Evolutionary conservation across 2,113 vertebrate genomes (phyloP), one percentile per base, ranked within the genome.

Genomic region (Heptranchias perlo): DNA sequence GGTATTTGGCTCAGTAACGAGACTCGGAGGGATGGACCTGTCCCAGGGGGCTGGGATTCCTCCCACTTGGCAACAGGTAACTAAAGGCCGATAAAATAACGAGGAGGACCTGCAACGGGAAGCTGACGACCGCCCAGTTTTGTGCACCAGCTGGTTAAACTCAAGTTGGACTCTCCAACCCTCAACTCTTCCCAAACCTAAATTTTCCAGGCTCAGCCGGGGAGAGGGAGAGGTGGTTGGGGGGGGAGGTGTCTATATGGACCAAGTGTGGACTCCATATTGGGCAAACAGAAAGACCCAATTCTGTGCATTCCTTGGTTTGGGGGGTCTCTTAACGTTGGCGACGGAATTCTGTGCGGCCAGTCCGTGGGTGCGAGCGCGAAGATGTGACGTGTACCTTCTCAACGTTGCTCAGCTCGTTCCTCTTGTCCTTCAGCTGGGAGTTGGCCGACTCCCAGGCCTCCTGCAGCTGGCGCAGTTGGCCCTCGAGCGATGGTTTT

Each of bases 401-500:
- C 0, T 98, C 62, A 0, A 97, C 97, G 89, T 96, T 96, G 95
- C 96, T 96, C 0, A 98, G 97, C 4, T 97, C 97, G 2, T 96
- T 97, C 96, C 96, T 97, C 95, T 97, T 97, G 78, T 97, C 97
- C 52, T 97, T 97, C 96, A 99, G 97, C 58, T 97, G 97, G 82
- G 96, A 76, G 62, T 97, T 97, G 0, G 97, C 97, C 54, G 87
- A 96, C 16, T 98, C 98, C 99, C 99, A 99, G 0, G 95, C 96
- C 54, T 98, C 97, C 97, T 98, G 98, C 96, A 99, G 96, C 69
- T 97, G 96, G 11, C 96, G 97, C 96, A 98, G 97, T 86, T 98
- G 98, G 54, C 95, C 95, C 96, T 98, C 97, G 31, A 99, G 96
- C 35, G 39, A 96, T 3, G 96, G 49, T 69, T 97, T 98, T 0